These are phyloP conservation scores for Ctenomys sociabilis DNA, from an alignment of 2,113 vertebrate genomes.

Conservation along the genomic window DNA sequence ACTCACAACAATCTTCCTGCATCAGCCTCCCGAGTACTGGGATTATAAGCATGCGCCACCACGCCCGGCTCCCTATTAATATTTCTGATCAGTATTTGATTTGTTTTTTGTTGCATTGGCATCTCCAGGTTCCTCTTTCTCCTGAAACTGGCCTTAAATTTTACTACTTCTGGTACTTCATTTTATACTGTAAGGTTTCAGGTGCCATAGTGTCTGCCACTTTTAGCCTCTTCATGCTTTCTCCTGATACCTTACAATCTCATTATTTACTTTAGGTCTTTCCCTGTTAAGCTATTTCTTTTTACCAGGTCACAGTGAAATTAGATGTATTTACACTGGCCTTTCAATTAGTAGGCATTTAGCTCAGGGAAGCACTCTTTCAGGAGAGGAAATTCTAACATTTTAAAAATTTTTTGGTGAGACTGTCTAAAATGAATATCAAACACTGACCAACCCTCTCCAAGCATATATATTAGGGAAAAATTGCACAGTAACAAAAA, in stretches of 20 bases:
- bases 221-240: background rate
- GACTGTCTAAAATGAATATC: slow-evolving; percentile 16
- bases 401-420: slow-evolving; percentile 24
- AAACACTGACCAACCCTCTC: background rate
- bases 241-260: background rate
- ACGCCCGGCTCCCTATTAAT: too few species aligned
- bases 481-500: background rate
- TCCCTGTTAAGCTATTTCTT: background rate
- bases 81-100: background rate
- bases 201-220: background rate
- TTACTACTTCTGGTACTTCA: background rate
- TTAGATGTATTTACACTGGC: background rate
- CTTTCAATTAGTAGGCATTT: slow-evolving; percentile 13
- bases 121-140: background rate
- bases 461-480: background rate
- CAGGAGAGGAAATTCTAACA: background rate
- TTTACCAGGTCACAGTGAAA: background rate
- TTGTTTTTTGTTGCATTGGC: background rate
- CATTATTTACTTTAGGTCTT: background rate
- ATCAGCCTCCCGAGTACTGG: too few species aligned
- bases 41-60: too few species aligned
- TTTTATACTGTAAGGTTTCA: background rate
- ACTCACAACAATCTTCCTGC: too few species aligned
- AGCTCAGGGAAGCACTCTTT: background rate
- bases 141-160: background rate